phyloP scores from a whole-genome alignment of 2,113 vertebrate species.

The Chamaetylas fuelleborni region DNA sequence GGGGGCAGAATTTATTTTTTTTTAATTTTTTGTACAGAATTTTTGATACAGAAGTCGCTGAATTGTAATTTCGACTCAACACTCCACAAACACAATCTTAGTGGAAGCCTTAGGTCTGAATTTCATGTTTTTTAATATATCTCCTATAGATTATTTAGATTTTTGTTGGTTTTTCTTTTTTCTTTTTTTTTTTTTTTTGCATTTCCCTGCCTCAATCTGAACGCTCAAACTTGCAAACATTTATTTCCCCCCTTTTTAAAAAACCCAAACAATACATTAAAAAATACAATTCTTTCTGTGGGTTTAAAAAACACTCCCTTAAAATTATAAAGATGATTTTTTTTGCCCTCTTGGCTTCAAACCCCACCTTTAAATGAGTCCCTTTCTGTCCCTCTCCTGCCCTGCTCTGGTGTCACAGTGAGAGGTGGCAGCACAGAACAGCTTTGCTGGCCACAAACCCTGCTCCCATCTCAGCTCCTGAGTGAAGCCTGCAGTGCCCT shows the following conservation, averaged over 20 bases:
- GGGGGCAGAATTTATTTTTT: too few species aligned
- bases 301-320: background rate
- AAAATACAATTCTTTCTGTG: accelerated
- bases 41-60: accelerated
- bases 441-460: background rate
- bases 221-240: accelerated
- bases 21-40: too few species aligned
- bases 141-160: background rate
- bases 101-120: background rate
- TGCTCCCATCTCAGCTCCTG: background rate
- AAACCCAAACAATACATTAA: background rate
- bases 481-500: background rate
- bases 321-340: background rate
- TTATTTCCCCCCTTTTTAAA: background rate
- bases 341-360: background rate
- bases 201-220: background rate
- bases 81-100: accelerated
- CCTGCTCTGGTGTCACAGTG: background rate
- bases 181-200: background rate
- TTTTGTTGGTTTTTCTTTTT: background rate
- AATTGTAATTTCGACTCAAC: accelerated
- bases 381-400: background rate
- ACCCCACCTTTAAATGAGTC: background rate
- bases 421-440: conserved; percentile 44
- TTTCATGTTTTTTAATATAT: background rate